Base-by-base conservation (phyloP, 2,888 invertebrate genomes). In the Tenthredo mesomela region DNA sequence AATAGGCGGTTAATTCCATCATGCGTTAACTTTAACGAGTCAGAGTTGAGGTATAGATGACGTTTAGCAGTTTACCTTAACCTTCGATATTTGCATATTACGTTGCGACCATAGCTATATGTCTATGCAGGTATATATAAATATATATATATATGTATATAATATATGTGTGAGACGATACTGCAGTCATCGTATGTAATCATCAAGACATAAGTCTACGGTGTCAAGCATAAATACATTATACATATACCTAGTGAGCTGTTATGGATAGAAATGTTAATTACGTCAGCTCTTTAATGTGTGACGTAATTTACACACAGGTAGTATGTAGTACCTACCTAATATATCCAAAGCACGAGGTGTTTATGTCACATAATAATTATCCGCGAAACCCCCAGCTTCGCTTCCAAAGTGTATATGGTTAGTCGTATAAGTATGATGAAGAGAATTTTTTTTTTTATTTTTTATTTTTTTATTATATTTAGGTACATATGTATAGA, bases 71-170 rank as follows among this genome's bases (percentile, higher is more conserved):
- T 70, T 43, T 25, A 77, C 77, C 77, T 77, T 77, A 77, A 77
- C 77, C 77, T 77, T 77, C 77, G 77, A 54, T 77, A 77, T 77
- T 54, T 29, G 47, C 77, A 77, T 77, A 77, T 77, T 54, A 18
- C 29, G 33, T 54, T 29, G 7, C 29, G 9, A 47, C 9, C 29
- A 29, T 5, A 9, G 10, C 12, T 33, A 33, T 33, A 33, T 33
- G 4, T 4, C 33, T 33, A 33, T 33, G 43, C 21, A 54, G n/a
- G 7, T 47, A 47, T 18, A n/a, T 25, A 25, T 29, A 3, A 3
- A 75, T 75, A 43, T 1, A 3, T 47, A 75, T n/a, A 47, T 6
- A n/a, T 10, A 29, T 29, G 2, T 2, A 29, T 29, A 2, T 29
- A 29, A 4, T 29, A 25, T 33, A 65, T 3, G 29, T 29, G 65